phyloP scores from a whole-genome alignment of 2,888 invertebrate genomes.

The Caenorhabditis sp. region DNA sequence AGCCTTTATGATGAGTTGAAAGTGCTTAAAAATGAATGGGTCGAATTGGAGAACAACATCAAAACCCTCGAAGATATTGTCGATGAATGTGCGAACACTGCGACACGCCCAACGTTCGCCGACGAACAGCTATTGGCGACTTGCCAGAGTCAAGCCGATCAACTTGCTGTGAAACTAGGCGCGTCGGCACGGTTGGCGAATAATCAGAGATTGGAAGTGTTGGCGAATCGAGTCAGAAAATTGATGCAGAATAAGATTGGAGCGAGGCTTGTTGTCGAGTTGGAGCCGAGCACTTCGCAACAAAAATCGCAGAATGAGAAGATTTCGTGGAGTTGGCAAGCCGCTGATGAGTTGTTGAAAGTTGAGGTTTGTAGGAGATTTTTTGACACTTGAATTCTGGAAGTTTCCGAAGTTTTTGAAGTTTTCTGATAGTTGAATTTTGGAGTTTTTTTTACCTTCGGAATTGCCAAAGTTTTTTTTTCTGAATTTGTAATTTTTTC shows the following conservation, averaged over 20 bases:
- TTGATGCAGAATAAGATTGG: constrained; percentile 39
- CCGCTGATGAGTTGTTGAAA: constrained; percentile 49
- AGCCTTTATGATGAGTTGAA: constrained; percentile 37
- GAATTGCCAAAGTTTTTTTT: no score
- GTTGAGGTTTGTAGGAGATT: constrained; percentile 38
- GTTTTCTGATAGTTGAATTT: background rate
- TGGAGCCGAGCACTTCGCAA: constrained; percentile 53
- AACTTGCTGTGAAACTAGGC: constrained; percentile 50
- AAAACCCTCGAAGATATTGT: constrained; percentile 44
- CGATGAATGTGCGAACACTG: constrained; percentile 23
- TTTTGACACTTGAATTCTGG: no score
- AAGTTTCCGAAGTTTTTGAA: background rate
- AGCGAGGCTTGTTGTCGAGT: constrained; percentile 53
- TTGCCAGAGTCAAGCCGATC: constrained; percentile 48
- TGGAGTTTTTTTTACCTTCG: no score
- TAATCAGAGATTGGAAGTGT: constrained; percentile 54
- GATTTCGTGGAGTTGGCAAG: constrained; percentile 36
- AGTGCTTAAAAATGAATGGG: constrained; percentile 45
- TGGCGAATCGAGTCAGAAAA: constrained; percentile 44
- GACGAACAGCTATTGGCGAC: constrained; percentile 33
- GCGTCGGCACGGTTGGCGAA: constrained; percentile 50
- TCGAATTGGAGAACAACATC: constrained; percentile 49
- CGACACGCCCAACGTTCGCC: constrained; percentile 13
- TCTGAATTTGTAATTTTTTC: no score
- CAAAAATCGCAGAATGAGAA: constrained; percentile 16